Evolutionary conservation across 2,797 vertebrate species (phyloP), one percentile per base, ranked within the genome.

Genomic region (Cyclura pinguis): DNA sequence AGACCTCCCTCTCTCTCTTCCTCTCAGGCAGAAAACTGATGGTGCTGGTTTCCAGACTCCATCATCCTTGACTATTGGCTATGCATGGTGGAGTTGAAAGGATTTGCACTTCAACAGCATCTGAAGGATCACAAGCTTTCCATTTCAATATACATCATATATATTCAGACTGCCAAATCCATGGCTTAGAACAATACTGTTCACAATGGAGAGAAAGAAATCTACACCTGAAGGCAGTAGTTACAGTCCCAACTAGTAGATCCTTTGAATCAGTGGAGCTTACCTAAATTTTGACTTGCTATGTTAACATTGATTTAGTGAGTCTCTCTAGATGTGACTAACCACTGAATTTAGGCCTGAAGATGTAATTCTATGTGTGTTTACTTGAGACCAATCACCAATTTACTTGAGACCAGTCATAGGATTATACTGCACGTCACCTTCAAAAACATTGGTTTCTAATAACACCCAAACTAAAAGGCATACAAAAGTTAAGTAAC

Each of bases 371-470:
- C 9, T 69, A 22, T 64, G 20, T 20, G 22, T 5, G 29, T 10
- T 32, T 69, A 69, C 29, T 69, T 4, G 4, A 10, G 27, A 69
- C 64, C 64, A 69, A 69, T 69, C 24, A 59, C 22, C n/a, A n/a
- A n/a, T 10, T 32, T 69, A 69, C 29, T 69, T 4, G 4, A 10
- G 27, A 69, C 64, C 64, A 69, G 32, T 69, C 24, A 22, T 89
- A 84, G 10, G 13, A 24, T 62, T 14, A 13, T n/a, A 55, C 8
- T 82, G 50, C 52, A 82, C 80, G 62, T 83, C 32, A 77, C n/a
- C n/a, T 87, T 87, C 35, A 32, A 69, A 14, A 57, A 47, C 35
- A 22, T 87, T 52, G 18, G 32, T 83, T 82, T 77, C 18, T 92
- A 77, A 84, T 47, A 87, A 67, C 27, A n/a, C 18, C 24, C 87